Conservation (phyloP, 2,113 vertebrate genomes). For the Platycercus adscitus region DNA sequence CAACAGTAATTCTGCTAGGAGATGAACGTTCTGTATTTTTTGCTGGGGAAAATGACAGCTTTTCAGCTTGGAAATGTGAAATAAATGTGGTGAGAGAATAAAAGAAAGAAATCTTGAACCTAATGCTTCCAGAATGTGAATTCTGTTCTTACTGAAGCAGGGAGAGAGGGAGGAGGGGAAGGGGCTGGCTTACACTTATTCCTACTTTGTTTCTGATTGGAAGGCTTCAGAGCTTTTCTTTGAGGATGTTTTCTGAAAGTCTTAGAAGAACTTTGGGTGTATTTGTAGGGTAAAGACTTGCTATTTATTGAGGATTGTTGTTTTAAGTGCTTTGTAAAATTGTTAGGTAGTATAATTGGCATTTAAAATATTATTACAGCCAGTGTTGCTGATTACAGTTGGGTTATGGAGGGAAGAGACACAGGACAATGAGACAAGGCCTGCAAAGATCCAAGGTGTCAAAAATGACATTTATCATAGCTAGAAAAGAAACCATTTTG, state of each 20-base stretch:
- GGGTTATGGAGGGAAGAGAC: background rate
- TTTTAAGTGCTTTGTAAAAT: background rate
- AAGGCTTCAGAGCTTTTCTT: background rate
- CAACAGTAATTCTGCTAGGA: slow-evolving; percentile 42
- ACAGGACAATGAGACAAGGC: background rate
- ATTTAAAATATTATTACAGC: background rate
- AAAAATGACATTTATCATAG: background rate
- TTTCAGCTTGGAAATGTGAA: slow-evolving; percentile 34
- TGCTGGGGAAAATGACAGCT: slow-evolving; percentile 9
- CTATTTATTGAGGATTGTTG: background rate
- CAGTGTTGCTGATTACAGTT: background rate
- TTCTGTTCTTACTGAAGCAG: background rate
- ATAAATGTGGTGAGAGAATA: slow-evolving; percentile 17
- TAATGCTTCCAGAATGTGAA: background rate
- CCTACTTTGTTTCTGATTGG: background rate
- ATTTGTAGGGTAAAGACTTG: background rate
- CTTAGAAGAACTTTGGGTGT: background rate
- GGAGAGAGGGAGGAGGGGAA: background rate
- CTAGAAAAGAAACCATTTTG: background rate
- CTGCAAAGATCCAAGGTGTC: background rate
- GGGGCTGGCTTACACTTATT: background rate
- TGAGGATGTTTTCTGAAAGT: background rate
- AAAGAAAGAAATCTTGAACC: slow-evolving; percentile 3
- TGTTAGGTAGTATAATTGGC: background rate
- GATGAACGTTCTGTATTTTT: slow-evolving; percentile 10